phyloP scores from a whole-genome alignment of 2,888 invertebrate genomes.

The Hemaris fuciformis region DNA sequence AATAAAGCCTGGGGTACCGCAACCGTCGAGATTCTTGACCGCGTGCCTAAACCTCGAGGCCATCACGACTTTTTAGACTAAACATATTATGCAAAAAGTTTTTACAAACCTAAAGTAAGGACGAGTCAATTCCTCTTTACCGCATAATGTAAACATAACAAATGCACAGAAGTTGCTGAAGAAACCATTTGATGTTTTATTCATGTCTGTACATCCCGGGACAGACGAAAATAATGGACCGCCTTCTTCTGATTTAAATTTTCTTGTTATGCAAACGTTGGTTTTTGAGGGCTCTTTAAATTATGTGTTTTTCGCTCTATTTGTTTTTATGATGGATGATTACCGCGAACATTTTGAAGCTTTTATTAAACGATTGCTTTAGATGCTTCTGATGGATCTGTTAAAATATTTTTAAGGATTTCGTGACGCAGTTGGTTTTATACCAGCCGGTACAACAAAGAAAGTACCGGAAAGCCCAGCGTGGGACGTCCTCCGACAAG shows the following conservation, averaged over 20 bases:
- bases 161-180: neutral
- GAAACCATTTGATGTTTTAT: conserved; percentile 3
- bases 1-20: no score
- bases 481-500: no score
- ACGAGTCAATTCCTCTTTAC: neutral
- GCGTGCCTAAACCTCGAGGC: no score
- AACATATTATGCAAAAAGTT: no score
- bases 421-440: no score
- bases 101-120: neutral
- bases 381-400: no score
- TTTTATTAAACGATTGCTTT: no score
- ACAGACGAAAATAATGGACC: conserved; percentile 7
- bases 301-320: neutral
- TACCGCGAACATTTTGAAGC: neutral
- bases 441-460: no score
- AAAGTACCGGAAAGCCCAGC: no score
- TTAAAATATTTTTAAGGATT: no score
- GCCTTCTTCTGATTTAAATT: neutral
- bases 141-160: neutral
- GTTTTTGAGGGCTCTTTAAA: neutral
- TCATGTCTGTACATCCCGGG: neutral
- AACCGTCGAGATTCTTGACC: no score
- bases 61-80: no score
- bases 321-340: conserved; percentile 1
- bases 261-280: neutral